Evolutionary conservation across 2,113 vertebrate species (phyloP), one percentile per base, ranked within the genome.

Genomic region (Saimiri boliviensis): DNA sequence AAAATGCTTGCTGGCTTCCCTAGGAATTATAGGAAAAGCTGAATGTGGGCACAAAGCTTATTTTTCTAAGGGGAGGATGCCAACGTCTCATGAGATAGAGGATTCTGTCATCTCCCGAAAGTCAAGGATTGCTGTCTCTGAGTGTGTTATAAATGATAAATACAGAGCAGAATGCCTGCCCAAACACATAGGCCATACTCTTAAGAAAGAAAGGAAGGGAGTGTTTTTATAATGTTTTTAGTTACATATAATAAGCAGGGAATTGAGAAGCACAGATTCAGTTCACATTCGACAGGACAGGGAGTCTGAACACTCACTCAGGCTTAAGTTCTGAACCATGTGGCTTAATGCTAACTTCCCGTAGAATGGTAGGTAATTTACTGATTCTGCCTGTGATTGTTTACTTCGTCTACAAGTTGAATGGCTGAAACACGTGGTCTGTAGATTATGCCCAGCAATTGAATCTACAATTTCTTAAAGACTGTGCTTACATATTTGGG

Each of bases 351-450:
- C 19, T 40, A n/a, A 49, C 52, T 32, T 5, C 11, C 23, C 49
- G 6, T 19, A 16, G 1, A 32, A 3, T 20, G 1, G 8, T 16
- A 35, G 42, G 21, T 0, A 42, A 49, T 25, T 49, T n/a, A 37
- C 32, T 58, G 74, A 8, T 40, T 32, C 66, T 63, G 19, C 54
- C 21, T 71, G 40, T 21, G 35, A 47, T 35, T 68, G 4, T 2
- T 70, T 74, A 25, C 49, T 68, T 87, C 25, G 21, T 8, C 32
- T 13, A 5, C 3, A 42, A 70, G 16, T 21, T 11, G 11, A 32
- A 49, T 4, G 17, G 4, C 56, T 12, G 21, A 68, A 40, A 35
- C 6, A n/a, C 0, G 1, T 0, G 6, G 16, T 23, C 32, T 93
- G 5, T 42, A 30, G 35, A 63, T 68, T 13, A 8, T 21, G 11